A percentile compares a stretch with the other conserved stretches of the same genome.
These are phyloP conservation scores for Scaptomyza pallida DNA, from an alignment of 1,140 invertebrate species.

Conservation along the genomic window DNA sequence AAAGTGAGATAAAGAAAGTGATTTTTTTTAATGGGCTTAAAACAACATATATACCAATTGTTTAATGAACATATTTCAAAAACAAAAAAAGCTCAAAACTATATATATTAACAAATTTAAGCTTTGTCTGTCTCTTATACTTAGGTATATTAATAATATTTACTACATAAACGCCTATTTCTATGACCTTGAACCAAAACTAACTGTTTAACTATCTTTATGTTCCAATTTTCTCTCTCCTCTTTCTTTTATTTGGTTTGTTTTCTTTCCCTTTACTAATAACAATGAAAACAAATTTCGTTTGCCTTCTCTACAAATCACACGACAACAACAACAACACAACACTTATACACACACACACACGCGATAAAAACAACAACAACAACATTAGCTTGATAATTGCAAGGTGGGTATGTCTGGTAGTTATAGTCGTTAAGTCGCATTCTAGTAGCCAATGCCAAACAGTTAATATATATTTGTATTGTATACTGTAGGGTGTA, in stretches of 20 bases:
- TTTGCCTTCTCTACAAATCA: constrained; percentile 40
- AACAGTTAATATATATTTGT: neutral
- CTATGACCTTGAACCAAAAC: constrained; percentile 22
- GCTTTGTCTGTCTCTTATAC: too few species aligned
- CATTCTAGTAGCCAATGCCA: neutral
- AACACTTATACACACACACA: constrained; percentile 30
- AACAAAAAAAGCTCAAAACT: too few species aligned
- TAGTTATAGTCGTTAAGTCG: constrained; percentile 18
- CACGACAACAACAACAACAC: constrained; percentile 31
- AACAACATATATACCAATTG: too few species aligned
- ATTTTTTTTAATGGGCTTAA: too few species aligned
- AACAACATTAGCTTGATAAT: constrained; percentile 72
- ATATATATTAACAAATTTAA: too few species aligned
- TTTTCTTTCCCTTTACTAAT: constrained; percentile 5
- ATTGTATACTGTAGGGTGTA: too few species aligned
- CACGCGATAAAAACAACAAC: neutral
- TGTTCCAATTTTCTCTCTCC: constrained; percentile 53
- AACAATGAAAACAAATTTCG: constrained; percentile 30
- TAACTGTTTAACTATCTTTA: constrained; percentile 57
- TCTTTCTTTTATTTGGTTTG: constrained; percentile 15
- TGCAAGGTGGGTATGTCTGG: constrained; percentile 61
- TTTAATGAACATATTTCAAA: too few species aligned
- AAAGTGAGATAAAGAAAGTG: too few species aligned
- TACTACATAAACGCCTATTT: neutral
- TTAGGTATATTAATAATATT: neutral